Percentiles rank a stretch among this genome's conserved stretches.
phyloP scores from a whole-genome alignment of 2,888 invertebrate species.

The Leucozona laternaria region DNA sequence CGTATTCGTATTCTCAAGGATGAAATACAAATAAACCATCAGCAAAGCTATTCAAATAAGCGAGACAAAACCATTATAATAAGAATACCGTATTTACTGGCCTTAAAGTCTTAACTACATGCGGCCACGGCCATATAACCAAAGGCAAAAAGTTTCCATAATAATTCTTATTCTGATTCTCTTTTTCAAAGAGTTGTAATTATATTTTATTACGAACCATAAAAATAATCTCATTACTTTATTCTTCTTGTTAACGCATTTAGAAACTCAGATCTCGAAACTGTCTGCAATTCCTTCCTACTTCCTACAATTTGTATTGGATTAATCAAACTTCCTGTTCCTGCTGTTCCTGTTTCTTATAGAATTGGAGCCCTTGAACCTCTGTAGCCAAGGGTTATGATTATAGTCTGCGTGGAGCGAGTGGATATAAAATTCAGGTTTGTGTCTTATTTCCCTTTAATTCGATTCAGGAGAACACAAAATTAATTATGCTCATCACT shows the following conservation, averaged over 20 bases:
- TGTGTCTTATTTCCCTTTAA: constrained; percentile 57
- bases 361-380: neutral
- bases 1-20: neutral
- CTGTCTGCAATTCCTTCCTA: constrained; percentile 23
- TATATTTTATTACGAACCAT: constrained; percentile 60
- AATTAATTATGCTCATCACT: constrained; percentile 66
- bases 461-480: constrained; percentile 55
- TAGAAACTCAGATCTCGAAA: constrained; percentile 5
- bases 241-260: constrained; percentile 39
- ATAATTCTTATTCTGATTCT: constrained; percentile 18
- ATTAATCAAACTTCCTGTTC: constrained; percentile 57
- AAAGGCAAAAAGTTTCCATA: constrained; percentile 29
- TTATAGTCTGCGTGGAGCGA: neutral
- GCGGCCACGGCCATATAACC: neutral
- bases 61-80: constrained; percentile 38
- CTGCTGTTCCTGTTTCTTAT: neutral
- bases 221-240: constrained; percentile 61
- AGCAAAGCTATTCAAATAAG: constrained; percentile 43
- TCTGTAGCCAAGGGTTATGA: neutral
- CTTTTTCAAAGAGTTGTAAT: constrained; percentile 52
- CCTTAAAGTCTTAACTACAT: neutral
- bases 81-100: neutral
- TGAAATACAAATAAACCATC: neutral
- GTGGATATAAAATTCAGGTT: constrained; percentile 40
- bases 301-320: constrained; percentile 33